Conservation (phyloP, 2,888 invertebrate genomes). For the Nemotelus pantherinus region DNA sequence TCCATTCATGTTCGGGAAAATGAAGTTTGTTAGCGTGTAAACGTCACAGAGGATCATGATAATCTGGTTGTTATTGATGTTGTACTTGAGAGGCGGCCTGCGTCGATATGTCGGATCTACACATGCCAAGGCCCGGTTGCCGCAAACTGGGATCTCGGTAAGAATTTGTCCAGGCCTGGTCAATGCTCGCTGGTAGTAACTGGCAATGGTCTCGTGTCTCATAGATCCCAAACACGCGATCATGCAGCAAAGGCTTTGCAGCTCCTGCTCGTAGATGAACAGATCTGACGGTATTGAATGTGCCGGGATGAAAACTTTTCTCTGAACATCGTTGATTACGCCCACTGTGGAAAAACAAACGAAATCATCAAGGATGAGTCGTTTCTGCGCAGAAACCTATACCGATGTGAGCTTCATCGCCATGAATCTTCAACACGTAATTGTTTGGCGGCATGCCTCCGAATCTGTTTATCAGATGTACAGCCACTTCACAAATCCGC, state of each 20-base stretch:
- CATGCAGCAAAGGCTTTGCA: slow-evolving; percentile 55
- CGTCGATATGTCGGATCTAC: slow-evolving; percentile 57
- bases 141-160: neutral
- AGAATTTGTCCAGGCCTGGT: neutral
- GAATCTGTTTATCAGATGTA: slow-evolving; percentile 55
- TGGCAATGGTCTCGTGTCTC: neutral
- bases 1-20: slow-evolving; percentile 40
- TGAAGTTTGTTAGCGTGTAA: slow-evolving; percentile 53
- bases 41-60: slow-evolving; percentile 55
- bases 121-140: slow-evolving; percentile 55
- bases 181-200: neutral
- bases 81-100: slow-evolving; percentile 55
- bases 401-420: slow-evolving; percentile 56
- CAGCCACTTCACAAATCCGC: slow-evolving; percentile 57
- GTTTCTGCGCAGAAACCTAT: slow-evolving; percentile 28
- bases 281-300: slow-evolving; percentile 52
- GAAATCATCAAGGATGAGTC: neutral
- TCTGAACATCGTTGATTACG: slow-evolving; percentile 52
- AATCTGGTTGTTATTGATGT: slow-evolving; percentile 57
- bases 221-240: slow-evolving; percentile 49
- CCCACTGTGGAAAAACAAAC: slow-evolving; percentile 53
- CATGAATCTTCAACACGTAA: slow-evolving; percentile 55
- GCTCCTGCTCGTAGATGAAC: slow-evolving; percentile 55
- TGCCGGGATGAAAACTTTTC: slow-evolving; percentile 54
- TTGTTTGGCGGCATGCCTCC: slow-evolving; percentile 56